Percentiles rank a stretch among this genome's conserved stretches.
phyloP scores from a whole-genome alignment of 2,113 vertebrate genomes.

The Cyrtonyx montezumae region DNA sequence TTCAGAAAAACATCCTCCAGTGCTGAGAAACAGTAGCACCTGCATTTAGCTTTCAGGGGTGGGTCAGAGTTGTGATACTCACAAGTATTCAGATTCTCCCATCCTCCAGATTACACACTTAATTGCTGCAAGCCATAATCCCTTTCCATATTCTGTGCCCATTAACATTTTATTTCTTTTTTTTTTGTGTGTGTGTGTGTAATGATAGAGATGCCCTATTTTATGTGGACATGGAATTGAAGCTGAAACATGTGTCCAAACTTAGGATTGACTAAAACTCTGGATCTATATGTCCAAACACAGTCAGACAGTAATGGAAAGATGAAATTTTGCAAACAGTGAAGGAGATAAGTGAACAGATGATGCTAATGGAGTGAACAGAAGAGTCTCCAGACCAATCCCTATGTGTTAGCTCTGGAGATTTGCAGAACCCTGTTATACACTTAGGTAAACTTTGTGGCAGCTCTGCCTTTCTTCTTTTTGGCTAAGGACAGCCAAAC shows the following conservation, averaged over 20 bases:
- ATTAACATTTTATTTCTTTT: neutral
- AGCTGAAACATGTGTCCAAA: neutral
- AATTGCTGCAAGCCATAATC: rapidly evolving
- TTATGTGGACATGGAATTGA: neutral
- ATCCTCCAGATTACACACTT: neutral
- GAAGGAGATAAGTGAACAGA: neutral
- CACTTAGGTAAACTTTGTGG: neutral
- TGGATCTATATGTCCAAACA: neutral
- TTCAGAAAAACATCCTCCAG: neutral
- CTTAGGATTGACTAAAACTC: neutral
- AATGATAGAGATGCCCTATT: neutral
- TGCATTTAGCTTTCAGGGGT: neutral
- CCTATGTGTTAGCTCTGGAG: neutral
- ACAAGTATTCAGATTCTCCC: neutral
- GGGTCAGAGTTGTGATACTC: neutral
- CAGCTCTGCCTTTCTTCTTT: neutral
- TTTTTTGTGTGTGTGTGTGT: neutral
- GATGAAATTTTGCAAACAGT: neutral
- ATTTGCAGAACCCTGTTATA: neutral
- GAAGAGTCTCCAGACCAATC: neutral
- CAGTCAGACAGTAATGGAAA: neutral
- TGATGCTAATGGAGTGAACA: neutral
- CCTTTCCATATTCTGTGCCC: neutral
- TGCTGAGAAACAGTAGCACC: neutral
- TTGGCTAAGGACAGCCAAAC: neutral